Base-by-base conservation (phyloP, 2,888 invertebrate species). In the Elgonia sp. region DNA sequence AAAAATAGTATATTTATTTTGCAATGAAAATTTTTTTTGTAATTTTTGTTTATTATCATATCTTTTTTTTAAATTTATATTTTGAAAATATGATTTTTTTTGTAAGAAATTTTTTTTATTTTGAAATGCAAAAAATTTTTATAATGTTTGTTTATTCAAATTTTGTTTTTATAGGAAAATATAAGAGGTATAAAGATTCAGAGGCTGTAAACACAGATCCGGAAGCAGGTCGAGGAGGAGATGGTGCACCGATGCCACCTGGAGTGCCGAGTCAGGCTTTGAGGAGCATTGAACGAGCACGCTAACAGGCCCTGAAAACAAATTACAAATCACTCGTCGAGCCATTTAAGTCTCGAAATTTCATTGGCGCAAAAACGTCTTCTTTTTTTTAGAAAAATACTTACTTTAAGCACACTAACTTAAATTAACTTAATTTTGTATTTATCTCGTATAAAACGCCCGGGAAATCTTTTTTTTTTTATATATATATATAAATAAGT, bases 171-270 rank as follows among this genome's bases (percentile, higher is more conserved):
- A 20, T 75, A 94, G 94, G 93, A 84, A 94, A 94, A 77, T 94
- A 94, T 90, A 94, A 94, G 88, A 92, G 94, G 75, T 94, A 93
- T 91, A 92, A 92, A 89, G 92, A 92, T 77, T 94, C 94, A 63
- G 94, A 94, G 86, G 94, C 94, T 1, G 92, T 91, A 20, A 92
- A 79, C 83, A 91, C 91, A 81, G 94, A 94, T 70, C 91, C 92
- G 7, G 94, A 94, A 90, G 93, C 93, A 4, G 93, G 92, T 4
- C 91, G 89, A 9, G 92, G 88, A 37, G 92, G 91, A 4, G 94
- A 93, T 21, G 76, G 91, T 10, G 89, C 91, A 12, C 89, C 92
- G 12, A 86, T 93, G 46, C 93, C 94, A 3, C 92, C 94, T 0
- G 94, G 94, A 4, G 93, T 93, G 60, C 93, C 94, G 42, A 93